Evolutionary conservation across 2,113 vertebrate genomes (phyloP).

Genomic region (Cygnus atratus): DNA sequence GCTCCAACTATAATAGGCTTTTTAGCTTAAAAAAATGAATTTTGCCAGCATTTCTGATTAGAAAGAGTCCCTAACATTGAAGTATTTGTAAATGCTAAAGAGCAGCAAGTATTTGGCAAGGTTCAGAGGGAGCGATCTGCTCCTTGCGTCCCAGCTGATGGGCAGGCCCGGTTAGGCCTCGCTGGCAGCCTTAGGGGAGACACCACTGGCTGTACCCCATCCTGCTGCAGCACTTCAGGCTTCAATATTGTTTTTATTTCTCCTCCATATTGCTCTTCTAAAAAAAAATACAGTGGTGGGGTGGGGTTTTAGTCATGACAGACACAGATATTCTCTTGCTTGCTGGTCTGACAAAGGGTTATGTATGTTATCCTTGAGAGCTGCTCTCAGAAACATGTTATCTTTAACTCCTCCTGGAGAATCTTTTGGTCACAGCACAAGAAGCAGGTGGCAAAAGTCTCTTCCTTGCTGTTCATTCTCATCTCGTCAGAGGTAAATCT

Average conservation of each 20-base stretch:
- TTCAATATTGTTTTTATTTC: neutral
- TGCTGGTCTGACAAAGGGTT: neutral
- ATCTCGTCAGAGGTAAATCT: neutral
- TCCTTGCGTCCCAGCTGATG: neutral
- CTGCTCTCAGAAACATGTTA: neutral
- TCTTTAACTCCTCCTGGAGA: neutral
- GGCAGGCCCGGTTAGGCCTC: neutral
- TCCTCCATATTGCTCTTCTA: neutral
- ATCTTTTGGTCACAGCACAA: neutral
- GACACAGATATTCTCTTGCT: neutral
- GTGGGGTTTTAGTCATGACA: neutral
- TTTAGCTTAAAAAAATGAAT: neutral
- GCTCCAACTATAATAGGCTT: accelerated
- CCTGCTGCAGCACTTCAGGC: neutral
- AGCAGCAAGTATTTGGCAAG: neutral
- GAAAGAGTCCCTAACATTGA: neutral
- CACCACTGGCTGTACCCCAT: accelerated
- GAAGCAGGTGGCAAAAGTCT: neutral
- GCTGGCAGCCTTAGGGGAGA: neutral
- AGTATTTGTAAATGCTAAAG: neutral
- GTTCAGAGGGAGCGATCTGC: neutral
- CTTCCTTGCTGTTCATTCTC: neutral
- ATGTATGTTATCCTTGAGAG: neutral
- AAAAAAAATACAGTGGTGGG: neutral
- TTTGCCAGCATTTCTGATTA: neutral